phyloP scores from a whole-genome alignment of 1,140 invertebrate genomes.

The Trachymyrmex septentrionalis region DNA sequence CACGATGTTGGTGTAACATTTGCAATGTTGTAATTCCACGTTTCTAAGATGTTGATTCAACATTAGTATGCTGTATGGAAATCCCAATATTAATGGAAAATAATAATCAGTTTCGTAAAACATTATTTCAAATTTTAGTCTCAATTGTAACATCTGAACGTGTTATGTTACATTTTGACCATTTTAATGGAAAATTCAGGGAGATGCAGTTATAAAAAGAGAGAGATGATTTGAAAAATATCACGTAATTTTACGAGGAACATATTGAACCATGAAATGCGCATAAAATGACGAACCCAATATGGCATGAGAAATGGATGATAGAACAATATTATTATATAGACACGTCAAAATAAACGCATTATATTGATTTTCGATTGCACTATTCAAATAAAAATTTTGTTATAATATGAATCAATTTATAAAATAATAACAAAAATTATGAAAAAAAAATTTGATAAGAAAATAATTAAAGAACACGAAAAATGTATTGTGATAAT shows the following conservation, averaged over 20 bases:
- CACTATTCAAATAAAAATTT: slow-evolving; percentile 16
- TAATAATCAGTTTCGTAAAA: not conserved
- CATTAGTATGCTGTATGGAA: not conserved
- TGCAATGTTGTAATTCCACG: no score
- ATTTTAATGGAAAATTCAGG: slow-evolving; percentile 39
- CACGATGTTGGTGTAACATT: no score
- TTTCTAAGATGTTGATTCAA: no score
- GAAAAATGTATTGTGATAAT: not conserved
- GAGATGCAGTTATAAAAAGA: slow-evolving; percentile 15
- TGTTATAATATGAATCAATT: not conserved
- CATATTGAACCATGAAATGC: slow-evolving; percentile 7
- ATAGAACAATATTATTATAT: slow-evolving; percentile 13
- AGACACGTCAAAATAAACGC: not conserved
- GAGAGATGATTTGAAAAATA: slow-evolving; percentile 21
- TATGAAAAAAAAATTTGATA: not conserved
- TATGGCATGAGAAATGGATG: not conserved
- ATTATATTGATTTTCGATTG: not conserved
- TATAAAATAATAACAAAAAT: not conserved
- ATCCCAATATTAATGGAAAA: slow-evolving; percentile 6
- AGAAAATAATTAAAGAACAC: not conserved
- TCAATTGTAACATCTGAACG: not conserved
- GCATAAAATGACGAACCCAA: slow-evolving; percentile 27
- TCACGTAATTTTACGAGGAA: slow-evolving; percentile 18
- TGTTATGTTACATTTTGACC: slow-evolving; percentile 24
- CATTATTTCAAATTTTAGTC: slow-evolving; percentile 7